Percentiles rank a stretch among this genome's conserved stretches.
phyloP scores from a whole-genome alignment of 2,888 invertebrate species.

The Hypselothyrea guttata region DNA sequence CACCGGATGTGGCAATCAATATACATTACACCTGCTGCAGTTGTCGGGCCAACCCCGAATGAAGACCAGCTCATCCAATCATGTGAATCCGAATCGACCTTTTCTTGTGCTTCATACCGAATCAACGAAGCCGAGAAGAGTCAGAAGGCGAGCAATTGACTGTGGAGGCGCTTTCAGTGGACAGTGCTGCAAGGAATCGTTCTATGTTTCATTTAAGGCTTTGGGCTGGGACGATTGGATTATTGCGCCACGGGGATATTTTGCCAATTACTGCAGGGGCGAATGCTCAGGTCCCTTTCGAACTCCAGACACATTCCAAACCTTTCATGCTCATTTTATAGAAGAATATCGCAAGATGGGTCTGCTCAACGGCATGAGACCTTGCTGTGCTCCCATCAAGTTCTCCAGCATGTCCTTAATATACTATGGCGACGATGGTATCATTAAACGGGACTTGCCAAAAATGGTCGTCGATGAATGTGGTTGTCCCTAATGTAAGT shows the following conservation, averaged over 20 bases:
- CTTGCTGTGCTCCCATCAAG: conserved; percentile 95
- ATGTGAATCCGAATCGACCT: conserved; percentile 87
- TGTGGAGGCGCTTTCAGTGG: conserved; percentile 86
- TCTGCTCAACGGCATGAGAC: conserved; percentile 89
- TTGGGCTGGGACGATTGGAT: conserved; percentile 98
- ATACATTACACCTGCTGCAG: conserved; percentile 86
- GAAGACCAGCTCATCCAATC: conserved; percentile 7
- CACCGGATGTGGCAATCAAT: conserved; percentile 90
- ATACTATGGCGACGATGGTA: conserved; percentile 93
- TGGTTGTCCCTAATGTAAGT: conserved; percentile 90
- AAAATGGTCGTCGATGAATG: conserved; percentile 98
- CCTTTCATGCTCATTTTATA: conserved; percentile 94
- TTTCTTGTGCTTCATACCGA: conserved; percentile 92
- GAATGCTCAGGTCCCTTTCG: conserved; percentile 90
- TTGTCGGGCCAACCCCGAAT: conserved; percentile 21
- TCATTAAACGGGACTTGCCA: conserved; percentile 95
- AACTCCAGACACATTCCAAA: conserved; percentile 91
- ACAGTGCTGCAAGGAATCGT: conserved; percentile 94
- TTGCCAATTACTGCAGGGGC: conserved; percentile 96
- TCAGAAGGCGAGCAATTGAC: conserved; percentile 91
- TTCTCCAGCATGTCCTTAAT: conserved; percentile 96
- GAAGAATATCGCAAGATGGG: conserved; percentile 93
- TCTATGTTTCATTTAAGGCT: conserved; percentile 95
- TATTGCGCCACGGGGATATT: conserved; percentile 94
- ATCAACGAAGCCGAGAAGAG: conserved; percentile 86